These are phyloP conservation scores for Clanis bilineata DNA, from an alignment of 2,888 invertebrate genomes.

Conservation along the genomic window DNA sequence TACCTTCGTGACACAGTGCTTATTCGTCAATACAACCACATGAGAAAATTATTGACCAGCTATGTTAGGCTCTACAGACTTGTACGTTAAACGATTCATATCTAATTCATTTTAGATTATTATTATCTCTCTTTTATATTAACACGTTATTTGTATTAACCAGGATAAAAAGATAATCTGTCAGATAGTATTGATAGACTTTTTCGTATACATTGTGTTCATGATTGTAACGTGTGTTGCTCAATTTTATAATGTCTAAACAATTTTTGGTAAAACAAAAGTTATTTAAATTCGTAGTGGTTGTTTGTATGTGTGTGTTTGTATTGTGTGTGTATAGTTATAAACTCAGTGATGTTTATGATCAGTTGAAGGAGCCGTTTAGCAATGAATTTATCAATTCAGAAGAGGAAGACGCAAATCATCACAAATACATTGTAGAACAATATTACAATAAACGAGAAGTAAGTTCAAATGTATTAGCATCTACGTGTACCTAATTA, in stretches of 20 bases:
- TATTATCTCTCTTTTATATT: too few relatives aligned
- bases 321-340: constrained; percentile 14
- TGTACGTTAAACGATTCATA: background rate
- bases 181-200: background rate
- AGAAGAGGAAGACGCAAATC: background rate
- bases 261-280: background rate
- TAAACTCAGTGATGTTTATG: constrained; percentile 7
- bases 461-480: constrained; percentile 32
- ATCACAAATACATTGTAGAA: constrained; percentile 24
- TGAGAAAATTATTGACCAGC: background rate
- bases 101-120: background rate
- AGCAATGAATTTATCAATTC: background rate
- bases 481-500: background rate
- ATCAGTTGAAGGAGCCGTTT: background rate
- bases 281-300: constrained; percentile 16
- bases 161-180: background rate
- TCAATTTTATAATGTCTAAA: background rate
- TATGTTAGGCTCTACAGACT: too few relatives aligned
- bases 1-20: background rate
- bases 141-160: background rate
- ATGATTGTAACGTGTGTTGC: background rate
- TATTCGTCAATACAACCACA: background rate
- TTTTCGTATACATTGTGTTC: background rate
- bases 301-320: constrained; percentile 21
- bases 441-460: constrained; percentile 38